Base-by-base conservation (phyloP, 2,113 vertebrate species). In the Oriolus oriolus region DNA sequence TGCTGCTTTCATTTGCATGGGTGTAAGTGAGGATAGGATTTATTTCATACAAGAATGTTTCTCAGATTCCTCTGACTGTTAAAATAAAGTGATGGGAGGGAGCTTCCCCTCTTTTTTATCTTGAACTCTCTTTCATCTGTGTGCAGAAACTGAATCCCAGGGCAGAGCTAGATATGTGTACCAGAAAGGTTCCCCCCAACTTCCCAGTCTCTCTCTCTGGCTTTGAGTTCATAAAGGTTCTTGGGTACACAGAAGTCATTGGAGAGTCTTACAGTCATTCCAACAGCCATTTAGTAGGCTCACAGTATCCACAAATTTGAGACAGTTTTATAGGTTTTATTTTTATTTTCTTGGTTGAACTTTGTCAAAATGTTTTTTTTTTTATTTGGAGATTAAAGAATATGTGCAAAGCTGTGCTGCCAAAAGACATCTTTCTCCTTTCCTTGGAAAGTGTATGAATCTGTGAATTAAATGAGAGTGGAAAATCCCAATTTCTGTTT, bases 11-110 rank as follows among this genome's bases (percentile, higher is more conserved):
- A 88, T 84, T 96, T 97, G 91, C 90, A 95, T 87, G 92, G 84
- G 96, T 97, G 95, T 95, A 97, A 97, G 96, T 92, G 95, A 96
- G 96, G 96, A 97, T 96, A 97, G 90, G 78, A 93, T 95, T 97
- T 92, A 97, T 93, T 95, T 96, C 77, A 73, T 96, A 90, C 66
- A 92, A 94, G 83, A 95, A 95, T 95, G 86, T 93, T 96, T 95
- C 89, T 96, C 87, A 82, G 92, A 95, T 93, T 96, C 80, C 80
- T 95, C 64, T 85, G 81, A 81, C 79, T 90, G 73, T 91, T 93
- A 85, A 96, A 95, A 95, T 82, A 74, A 96, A 94, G 74, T 81
- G 83, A 94, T 88, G 70, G 75, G 81, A 96, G 61, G 93, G 84
- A 93, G 79, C 84, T 97, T 68, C 80, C 81, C 47, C 92, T 73